A percentile compares a stretch with the other conserved stretches of the same genome.
phyloP scores from a whole-genome alignment of 2,888 invertebrate species.

The Ethmia dodecea region DNA sequence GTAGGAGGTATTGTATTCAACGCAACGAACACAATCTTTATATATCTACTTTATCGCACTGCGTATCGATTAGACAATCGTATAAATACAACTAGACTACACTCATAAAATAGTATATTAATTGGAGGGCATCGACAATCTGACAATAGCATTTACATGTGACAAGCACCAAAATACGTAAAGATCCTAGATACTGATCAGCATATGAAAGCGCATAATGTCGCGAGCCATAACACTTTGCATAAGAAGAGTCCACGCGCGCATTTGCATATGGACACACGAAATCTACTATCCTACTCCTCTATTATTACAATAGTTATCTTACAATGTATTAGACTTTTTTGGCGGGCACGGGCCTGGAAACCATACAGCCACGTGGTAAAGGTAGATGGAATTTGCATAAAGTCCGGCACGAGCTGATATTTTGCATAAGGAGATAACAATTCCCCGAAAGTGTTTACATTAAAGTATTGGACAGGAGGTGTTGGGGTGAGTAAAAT shows the following conservation, averaged over 20 bases:
- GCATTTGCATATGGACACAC: slow-evolving; percentile 63
- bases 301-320: slow-evolving; percentile 23
- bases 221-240: slow-evolving; percentile 56
- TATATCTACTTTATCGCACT: too few relatives aligned
- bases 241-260: slow-evolving; percentile 74
- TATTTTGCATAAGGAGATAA: slow-evolving; percentile 73
- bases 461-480: slow-evolving; percentile 35
- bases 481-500: slow-evolving; percentile 19
- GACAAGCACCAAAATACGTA: slow-evolving; percentile 21
- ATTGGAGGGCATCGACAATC: neutral
- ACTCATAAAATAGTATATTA: too few relatives aligned
- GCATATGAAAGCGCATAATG: slow-evolving; percentile 52
- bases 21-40: too few relatives aligned
- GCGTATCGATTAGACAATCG: too few relatives aligned
- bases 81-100: too few relatives aligned
- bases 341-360: slow-evolving; percentile 45
- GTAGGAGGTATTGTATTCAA: too few relatives aligned
- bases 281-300: slow-evolving; percentile 54
- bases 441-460: slow-evolving; percentile 54
- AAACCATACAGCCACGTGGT: slow-evolving; percentile 49
- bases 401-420: slow-evolving; percentile 72
- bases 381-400: slow-evolving; percentile 61
- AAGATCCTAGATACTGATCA: slow-evolving; percentile 33
- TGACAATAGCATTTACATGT: slow-evolving; percentile 5
- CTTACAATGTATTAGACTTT: slow-evolving; percentile 48